These are phyloP conservation scores for Albula glossodonta DNA, from an alignment of 2,113 vertebrate genomes.

Conservation along the genomic window DNA sequence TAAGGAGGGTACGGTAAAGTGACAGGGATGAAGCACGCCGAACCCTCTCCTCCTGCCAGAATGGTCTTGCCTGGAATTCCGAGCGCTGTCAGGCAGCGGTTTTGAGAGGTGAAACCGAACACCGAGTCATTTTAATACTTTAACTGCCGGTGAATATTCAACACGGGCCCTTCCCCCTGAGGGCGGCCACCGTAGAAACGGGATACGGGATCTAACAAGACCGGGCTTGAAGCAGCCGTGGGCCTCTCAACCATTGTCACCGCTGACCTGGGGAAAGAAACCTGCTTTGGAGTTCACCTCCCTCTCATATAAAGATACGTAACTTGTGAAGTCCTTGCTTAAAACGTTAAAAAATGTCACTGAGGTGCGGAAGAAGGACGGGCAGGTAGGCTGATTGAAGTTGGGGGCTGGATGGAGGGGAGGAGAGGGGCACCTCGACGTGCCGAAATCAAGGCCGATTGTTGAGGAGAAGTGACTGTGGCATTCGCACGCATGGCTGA, in stretches of 20 bases:
- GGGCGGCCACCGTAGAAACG: conserved; percentile 1
- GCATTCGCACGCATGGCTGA: background rate
- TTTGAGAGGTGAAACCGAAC: conserved; percentile 30
- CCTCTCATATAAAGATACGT: background rate
- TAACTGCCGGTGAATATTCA: conserved; percentile 30
- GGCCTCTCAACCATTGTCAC: conserved; percentile 8
- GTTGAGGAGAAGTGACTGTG: conserved; percentile 9
- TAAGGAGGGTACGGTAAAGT: background rate
- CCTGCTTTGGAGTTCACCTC: conserved; percentile 1
- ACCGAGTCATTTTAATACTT: conserved; percentile 24
- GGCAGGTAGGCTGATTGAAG: too few species aligned
- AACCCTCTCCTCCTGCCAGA: conserved; percentile 5
- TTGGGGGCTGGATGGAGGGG: background rate
- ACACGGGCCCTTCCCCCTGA: background rate
- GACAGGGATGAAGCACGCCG: background rate
- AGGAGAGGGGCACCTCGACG: background rate
- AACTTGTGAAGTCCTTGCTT: background rate
- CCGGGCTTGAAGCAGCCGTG: background rate
- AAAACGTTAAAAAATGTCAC: background rate
- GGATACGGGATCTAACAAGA: conserved; percentile 22
- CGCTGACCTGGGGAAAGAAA: conserved; percentile 16
- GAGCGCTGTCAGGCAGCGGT: conserved; percentile 18
- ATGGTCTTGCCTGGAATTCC: conserved; percentile 31
- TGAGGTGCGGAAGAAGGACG: too few species aligned
- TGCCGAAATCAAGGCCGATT: background rate